phyloP scores from a whole-genome alignment of 2,113 vertebrate species.

The Solea solea region DNA sequence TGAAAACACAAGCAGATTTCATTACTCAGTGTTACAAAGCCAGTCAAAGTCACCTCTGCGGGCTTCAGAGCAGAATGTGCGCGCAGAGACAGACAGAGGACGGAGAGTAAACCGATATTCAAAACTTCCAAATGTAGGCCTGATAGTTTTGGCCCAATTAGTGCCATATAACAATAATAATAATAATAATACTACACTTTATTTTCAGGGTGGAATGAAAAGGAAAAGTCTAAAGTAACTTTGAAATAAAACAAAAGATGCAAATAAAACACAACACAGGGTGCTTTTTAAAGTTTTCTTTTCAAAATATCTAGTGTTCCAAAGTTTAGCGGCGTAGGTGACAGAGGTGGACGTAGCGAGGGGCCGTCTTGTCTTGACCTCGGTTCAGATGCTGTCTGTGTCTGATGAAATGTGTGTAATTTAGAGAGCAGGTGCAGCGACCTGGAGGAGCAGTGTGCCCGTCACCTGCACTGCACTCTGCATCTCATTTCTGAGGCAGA shows the following conservation, averaged over 20 bases:
- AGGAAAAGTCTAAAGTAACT: too few species aligned
- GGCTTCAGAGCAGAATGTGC: conserved; percentile 13
- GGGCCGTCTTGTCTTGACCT: conserved; percentile 7
- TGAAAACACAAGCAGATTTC: conserved; percentile 54
- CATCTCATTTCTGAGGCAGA: conserved; percentile 7
- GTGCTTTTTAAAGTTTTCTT: too few species aligned
- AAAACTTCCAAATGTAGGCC: too few species aligned
- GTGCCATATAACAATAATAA: too few species aligned
- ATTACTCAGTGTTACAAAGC: conserved; percentile 63
- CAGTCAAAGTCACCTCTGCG: conserved; percentile 60
- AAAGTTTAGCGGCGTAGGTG: too few species aligned
- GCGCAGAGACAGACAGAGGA: background rate
- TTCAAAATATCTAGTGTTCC: too few species aligned
- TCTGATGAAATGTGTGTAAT: conserved; percentile 7
- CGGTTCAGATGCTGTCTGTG: background rate
- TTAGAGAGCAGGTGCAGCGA: conserved; percentile 17
- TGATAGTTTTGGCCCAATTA: too few species aligned
- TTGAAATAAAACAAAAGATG: too few species aligned
- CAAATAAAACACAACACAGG: too few species aligned
- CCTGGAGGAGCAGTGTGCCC: conserved; percentile 6
- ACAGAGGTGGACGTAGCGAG: too few species aligned
- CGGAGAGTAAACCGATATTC: background rate
- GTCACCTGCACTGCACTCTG: conserved; percentile 1
- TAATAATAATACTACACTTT: too few species aligned
- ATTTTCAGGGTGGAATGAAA: too few species aligned